These are phyloP conservation scores for Armadillidium nasatum DNA, from an alignment of 1,140 invertebrate species.

Conservation along the genomic window DNA sequence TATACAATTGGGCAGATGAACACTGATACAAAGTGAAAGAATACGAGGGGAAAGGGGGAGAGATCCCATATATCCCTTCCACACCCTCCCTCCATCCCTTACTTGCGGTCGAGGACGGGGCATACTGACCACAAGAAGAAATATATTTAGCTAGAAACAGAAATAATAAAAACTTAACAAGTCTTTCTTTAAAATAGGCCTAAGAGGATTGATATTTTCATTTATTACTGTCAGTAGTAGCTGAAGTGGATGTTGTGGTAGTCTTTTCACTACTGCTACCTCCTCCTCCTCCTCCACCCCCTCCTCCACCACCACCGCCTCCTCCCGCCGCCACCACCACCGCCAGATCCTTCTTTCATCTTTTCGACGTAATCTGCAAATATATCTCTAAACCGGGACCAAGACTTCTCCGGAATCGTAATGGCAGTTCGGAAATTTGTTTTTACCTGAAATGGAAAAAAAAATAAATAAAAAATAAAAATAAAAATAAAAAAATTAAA, in stretches of 20 bases:
- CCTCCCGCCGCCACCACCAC: no score
- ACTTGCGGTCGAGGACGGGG: background rate
- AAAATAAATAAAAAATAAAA: constrained; percentile 23
- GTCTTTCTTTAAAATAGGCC: background rate
- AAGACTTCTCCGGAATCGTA: constrained; percentile 95
- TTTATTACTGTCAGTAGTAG: background rate
- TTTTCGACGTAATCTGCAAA: constrained; percentile 92
- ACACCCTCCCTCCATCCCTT: background rate
- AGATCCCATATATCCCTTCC: no score
- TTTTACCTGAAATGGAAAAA: constrained; percentile 68
- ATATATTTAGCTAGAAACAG: background rate
- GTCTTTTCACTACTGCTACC: background rate
- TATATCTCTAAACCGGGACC: constrained; percentile 92
- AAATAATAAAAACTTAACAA: constrained; percentile 9
- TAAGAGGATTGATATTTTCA: background rate
- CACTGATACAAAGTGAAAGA: background rate
- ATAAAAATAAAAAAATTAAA: background rate
- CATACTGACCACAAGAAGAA: background rate
- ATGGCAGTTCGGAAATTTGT: constrained; percentile 96
- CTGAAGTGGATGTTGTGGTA: background rate
- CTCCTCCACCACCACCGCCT: no score
- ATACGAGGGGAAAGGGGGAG: background rate
- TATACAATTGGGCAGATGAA: constrained; percentile 7
- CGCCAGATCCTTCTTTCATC: constrained; percentile 61
- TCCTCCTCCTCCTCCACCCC: no score